Base-by-base conservation (phyloP, 2,888 invertebrate genomes). In the Punctoribates punctum region DNA sequence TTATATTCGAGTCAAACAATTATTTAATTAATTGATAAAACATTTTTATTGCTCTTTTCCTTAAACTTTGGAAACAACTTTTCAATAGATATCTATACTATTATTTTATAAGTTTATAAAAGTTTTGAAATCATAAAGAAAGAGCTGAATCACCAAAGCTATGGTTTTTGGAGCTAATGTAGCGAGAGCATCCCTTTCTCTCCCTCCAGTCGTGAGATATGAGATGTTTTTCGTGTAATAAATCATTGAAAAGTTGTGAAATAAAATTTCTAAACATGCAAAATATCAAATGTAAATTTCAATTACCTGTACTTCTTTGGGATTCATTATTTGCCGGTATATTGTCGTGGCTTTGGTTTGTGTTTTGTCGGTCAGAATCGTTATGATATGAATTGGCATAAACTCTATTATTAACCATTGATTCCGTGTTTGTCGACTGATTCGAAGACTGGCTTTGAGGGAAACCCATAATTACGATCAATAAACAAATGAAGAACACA, bases 361-460 rank as follows among this genome's bases (percentile, higher is more conserved):
- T 29, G 62, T 62, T 62, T 5, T 29, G 62, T 27, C 29, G 62
- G 6, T 34, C 27, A 17, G 25, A 25, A 2, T 65, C 65, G 15
- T 20, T 27, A 60, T 65, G 4, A 65, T 38, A 65, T 65, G 65
- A 65, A 27, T 65, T 38, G 38, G 23, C 65, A 65, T n/a, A 65
- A 17, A 70, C 42, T 42, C 70, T 29, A 8, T 62, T 62, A 62
- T 62, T 62, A 62, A 34, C 34, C 29, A 34, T 70, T 23, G 70
- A 38, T 42, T 42, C 70, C 38, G 46, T 23, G 15, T 70, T 70
- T 70, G 70, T 38, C 17, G 70, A 42, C 20, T 70, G 42, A 42
- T 42, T 42, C 23, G 38, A 38, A n/a, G 38, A 38, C 9, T 70
- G 42, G 46, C 38, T 70, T n/a, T 70, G 34, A 9, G 70, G 70